These are phyloP conservation scores for Pollicipes pollicipes DNA, from an alignment of 1,140 invertebrate species.

Conservation along the genomic window DNA sequence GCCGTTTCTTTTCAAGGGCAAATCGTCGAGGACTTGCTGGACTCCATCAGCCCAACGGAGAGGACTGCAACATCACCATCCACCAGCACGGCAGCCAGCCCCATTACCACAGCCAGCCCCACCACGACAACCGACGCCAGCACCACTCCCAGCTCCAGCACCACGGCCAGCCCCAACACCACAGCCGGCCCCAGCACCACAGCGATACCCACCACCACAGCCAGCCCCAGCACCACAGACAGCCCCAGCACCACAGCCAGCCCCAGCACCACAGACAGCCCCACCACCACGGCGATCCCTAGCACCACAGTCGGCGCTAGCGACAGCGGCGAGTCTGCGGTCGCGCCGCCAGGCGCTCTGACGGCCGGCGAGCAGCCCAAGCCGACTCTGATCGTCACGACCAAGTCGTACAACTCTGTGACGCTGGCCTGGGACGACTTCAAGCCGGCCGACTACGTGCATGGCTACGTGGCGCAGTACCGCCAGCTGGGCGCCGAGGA, in stretches of 20 bases:
- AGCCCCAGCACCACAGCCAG: not conserved
- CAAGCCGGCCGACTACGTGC: conserved; percentile 20
- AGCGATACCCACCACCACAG: not conserved
- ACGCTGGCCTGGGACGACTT: conserved; percentile 29
- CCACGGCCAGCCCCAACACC: not conserved
- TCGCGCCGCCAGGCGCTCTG: conserved; percentile 9
- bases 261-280: no score
- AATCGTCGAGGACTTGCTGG: not conserved
- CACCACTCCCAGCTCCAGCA: not conserved
- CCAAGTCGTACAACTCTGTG: conserved; percentile 19
- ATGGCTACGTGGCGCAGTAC: conserved; percentile 17
- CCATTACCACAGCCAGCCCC: not conserved
- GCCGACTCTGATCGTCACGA: conserved; percentile 25
- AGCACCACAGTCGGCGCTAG: no score
- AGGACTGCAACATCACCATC: not conserved
- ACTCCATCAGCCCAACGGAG: not conserved
- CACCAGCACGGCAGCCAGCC: not conserved
- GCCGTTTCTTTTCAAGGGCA: not conserved
- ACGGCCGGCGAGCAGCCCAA: conserved; percentile 10
- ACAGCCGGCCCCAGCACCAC: no score
- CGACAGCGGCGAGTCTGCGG: not conserved
- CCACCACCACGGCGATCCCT: not conserved
- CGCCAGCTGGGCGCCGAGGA: conserved; percentile 6
- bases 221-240: not conserved
- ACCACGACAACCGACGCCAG: no score